phyloP scores from a whole-genome alignment of 2,888 invertebrate genomes.

The Patella depressa region DNA sequence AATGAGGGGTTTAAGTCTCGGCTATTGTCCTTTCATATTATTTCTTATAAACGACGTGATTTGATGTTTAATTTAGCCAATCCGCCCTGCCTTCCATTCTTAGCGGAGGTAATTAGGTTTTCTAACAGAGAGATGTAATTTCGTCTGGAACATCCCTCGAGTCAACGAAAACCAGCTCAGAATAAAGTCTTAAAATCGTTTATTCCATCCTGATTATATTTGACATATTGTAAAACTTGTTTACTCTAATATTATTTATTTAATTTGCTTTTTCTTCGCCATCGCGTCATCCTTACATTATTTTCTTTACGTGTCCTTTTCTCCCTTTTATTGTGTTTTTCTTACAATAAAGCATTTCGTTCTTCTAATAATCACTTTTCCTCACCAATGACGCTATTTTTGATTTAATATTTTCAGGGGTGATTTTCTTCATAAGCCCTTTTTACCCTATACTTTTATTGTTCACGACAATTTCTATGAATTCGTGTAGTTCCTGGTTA shows the following conservation, averaged over 20 bases:
- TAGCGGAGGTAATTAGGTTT: constrained; percentile 28
- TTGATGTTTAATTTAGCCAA: constrained; percentile 25
- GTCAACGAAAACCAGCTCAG: constrained; percentile 2
- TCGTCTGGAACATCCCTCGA: constrained; percentile 16
- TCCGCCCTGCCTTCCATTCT: constrained; percentile 19
- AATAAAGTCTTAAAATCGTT: not conserved
- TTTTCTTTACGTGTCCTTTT: too few species aligned
- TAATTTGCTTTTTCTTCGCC: too few species aligned
- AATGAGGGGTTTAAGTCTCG: constrained; percentile 23
- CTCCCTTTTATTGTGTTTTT: too few species aligned
- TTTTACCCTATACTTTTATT: too few species aligned
- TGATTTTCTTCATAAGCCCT: too few species aligned
- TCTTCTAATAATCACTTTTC: too few species aligned
- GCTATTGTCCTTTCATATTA: constrained; percentile 18
- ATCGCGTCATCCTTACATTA: too few species aligned
- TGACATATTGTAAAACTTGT: not conserved
- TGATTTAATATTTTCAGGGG: too few species aligned
- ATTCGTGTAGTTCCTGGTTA: too few species aligned
- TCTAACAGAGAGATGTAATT: constrained; percentile 27
- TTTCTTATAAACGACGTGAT: constrained; percentile 19
- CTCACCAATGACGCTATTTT: too few species aligned
- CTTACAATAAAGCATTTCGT: too few species aligned
- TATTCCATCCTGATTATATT: constrained; percentile 2
- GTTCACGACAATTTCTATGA: too few species aligned
- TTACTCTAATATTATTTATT: not conserved